Percentiles rank a stretch among this genome's conserved stretches.
Conservation (phyloP, 2,113 vertebrate species). For the Hemiscyllium ocellatum region DNA sequence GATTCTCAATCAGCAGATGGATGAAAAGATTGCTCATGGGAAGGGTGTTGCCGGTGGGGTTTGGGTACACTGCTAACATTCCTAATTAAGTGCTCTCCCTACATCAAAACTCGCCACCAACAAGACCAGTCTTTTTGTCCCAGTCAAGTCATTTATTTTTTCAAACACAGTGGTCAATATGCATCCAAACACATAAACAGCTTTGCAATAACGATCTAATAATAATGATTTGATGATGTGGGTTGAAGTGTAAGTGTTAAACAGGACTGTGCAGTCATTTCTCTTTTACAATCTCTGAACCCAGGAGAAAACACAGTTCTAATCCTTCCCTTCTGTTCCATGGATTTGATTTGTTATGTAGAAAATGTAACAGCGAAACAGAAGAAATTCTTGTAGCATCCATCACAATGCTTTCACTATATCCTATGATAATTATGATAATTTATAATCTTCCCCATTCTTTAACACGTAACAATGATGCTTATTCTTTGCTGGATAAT, state of each 20-base stretch:
- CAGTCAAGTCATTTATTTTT: background rate
- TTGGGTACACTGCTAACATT: too few species aligned
- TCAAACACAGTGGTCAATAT: background rate
- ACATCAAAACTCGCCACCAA: too few species aligned
- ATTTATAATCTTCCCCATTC: conserved; percentile 15
- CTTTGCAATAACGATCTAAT: background rate
- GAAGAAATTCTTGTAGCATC: background rate
- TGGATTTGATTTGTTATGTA: background rate
- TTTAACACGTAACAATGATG: background rate
- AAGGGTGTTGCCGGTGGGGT: too few species aligned
- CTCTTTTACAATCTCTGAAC: background rate
- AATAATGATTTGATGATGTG: background rate
- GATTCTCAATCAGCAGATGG: too few species aligned
- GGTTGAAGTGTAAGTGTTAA: background rate
- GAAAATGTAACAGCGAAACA: background rate
- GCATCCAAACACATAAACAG: background rate
- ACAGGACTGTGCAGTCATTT: background rate
- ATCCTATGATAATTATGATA: background rate
- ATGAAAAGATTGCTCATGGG: too few species aligned
- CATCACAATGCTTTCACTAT: background rate
- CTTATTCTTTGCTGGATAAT: background rate
- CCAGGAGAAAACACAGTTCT: background rate
- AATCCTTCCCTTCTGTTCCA: background rate
- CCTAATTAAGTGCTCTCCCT: too few species aligned
- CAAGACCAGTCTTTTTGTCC: too few species aligned